Evolutionary conservation across 2,888 invertebrate genomes (phyloP), one percentile per base, ranked within the genome.

Genomic region (Sericinus montela): DNA sequence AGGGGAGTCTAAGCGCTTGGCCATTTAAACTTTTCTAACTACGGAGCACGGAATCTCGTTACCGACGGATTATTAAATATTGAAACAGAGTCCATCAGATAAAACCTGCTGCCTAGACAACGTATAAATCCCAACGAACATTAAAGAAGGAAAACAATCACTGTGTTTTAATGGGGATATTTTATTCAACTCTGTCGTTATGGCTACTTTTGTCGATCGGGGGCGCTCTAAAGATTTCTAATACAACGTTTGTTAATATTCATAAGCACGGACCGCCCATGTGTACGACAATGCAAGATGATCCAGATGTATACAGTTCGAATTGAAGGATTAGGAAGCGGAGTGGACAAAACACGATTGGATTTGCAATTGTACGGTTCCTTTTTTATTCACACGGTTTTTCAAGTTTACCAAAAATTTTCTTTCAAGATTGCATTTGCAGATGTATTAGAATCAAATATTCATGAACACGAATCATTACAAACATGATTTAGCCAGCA

Each of bases 61-160:
- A 88, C 75, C 64, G 69, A 53, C 63, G 88, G 88, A 88, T 88
- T 88, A 88, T 86, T 85, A 84, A 88, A 88, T 85, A 87, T 86
- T 86, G 83, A 82, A 84, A 75, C 83, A 78, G 75, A 72, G 75
- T 75, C 75, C 67, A 72, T 62, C 76, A 72, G 80, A 81, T 81
- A 72, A 80, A 81, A 80, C 73, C 75, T 63, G 73, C 71, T 63
- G 77, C 79, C 82, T 82, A 81, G 82, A 79, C 82, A 65, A 78
- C 77, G 50, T 19, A 45, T 62, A 62, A 61, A 65, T 63, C 64
- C n/a, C 58, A 73, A 69, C 37, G 72, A 68, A 63, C 66, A 58
- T 53, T 58, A 59, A 60, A 62, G 67, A 58, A 61, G 62, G 65
- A 67, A 74, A 77, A 79, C 74, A 80, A 77, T 78, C 75, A 69